Conservation (phyloP, 2,888 invertebrate genomes). For the Ectemnius cavifrons region DNA sequence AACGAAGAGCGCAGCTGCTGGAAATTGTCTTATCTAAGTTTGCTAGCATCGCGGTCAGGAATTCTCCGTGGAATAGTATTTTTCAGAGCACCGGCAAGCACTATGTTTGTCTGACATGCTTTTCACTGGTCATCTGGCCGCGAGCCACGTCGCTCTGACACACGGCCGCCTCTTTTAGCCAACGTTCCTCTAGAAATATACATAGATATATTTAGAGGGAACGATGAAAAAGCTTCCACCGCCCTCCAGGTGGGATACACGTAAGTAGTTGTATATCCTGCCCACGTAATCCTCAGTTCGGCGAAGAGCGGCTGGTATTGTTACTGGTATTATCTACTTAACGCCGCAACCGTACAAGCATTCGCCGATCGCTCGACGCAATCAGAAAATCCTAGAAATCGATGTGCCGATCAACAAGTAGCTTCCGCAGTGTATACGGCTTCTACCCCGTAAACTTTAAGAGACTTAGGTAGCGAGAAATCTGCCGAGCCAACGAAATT, state of each 20-base stretch:
- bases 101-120: constrained; percentile 29
- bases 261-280: too few relatives aligned
- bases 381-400: constrained; percentile 10
- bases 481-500: too few relatives aligned
- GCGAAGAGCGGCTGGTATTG: neutral
- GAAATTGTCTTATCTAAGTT: too few relatives aligned
- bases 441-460: constrained; percentile 23
- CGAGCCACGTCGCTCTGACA: constrained; percentile 21
- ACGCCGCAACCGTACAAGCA: neutral
- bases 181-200: neutral
- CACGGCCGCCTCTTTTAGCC: constrained; percentile 12
- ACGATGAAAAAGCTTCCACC: constrained; percentile 17
- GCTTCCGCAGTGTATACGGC: constrained; percentile 4
- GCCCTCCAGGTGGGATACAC: too few relatives aligned
- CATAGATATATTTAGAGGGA: constrained; percentile 19
- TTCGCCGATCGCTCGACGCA: neutral
- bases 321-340: neutral
- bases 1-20: too few relatives aligned
- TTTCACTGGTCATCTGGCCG: constrained; percentile 30
- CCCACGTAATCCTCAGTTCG: neutral
- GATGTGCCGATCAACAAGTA: constrained; percentile 38
- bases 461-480: neutral
- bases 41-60: neutral
- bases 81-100: neutral
- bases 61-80: constrained; percentile 12